Evolutionary conservation across 2,113 vertebrate genomes (phyloP).

Genomic region (Thamnophis sirtalis): DNA sequence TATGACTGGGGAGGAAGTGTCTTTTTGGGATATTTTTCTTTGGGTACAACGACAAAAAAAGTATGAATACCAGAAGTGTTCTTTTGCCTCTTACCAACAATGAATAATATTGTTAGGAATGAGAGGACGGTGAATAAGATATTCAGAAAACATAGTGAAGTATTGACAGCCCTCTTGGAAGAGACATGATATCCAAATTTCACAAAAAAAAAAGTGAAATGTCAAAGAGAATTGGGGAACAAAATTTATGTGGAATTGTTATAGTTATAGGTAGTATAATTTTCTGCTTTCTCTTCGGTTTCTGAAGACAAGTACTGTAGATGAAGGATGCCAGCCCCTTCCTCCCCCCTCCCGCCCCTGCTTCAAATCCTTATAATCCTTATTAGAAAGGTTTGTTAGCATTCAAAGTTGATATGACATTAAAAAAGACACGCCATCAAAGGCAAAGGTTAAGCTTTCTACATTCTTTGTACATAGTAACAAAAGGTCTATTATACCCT

Average conservation of each 20-base stretch:
- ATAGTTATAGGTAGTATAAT: constrained; percentile 1
- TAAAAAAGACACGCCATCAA: constrained; percentile 77
- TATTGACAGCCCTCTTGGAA: background rate
- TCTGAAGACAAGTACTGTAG: constrained; percentile 43
- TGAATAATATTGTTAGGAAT: background rate
- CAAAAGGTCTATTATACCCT: constrained; percentile 74
- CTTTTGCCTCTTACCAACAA: background rate
- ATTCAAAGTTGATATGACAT: constrained; percentile 72
- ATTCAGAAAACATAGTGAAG: background rate
- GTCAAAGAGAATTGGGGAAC: background rate
- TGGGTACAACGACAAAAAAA: background rate
- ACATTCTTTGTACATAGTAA: constrained; percentile 67
- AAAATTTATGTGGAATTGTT: background rate
- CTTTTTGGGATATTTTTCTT: background rate
- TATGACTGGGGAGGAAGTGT: background rate
- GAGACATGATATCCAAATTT: background rate
- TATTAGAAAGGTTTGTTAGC: constrained; percentile 61
- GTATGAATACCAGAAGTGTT: background rate
- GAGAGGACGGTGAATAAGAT: background rate
- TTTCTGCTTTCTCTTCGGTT: constrained; percentile 48
- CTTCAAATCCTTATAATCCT: constrained; percentile 50
- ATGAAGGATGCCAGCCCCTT: background rate
- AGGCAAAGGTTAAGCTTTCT: constrained; percentile 70
- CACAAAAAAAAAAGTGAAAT: background rate
- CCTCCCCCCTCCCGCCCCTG: no score